Conservation (phyloP, 2,113 vertebrate species). For the Symphodus melops region DNA sequence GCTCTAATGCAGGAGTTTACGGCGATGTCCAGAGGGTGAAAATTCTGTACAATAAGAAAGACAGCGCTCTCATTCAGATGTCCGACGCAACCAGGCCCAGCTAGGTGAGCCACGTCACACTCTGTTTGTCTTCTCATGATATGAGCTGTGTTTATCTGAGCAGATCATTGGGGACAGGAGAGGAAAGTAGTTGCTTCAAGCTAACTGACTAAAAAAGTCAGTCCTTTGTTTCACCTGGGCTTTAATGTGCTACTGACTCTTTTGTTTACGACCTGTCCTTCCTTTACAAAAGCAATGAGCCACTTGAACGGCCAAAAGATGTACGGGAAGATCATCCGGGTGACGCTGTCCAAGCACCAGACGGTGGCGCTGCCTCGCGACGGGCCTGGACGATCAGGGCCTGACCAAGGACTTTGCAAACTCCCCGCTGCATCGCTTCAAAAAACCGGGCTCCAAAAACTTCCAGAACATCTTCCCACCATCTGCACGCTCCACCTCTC, state of each 20-base stretch:
- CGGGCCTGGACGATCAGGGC: conserved; percentile 96
- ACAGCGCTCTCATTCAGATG: conserved; percentile 99
- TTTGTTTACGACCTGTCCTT: background rate
- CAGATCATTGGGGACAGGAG: background rate
- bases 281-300: conserved; percentile 89
- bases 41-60: conserved; percentile 99
- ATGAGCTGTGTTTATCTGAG: background rate
- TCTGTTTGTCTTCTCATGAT: background rate
- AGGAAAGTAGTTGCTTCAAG: no score
- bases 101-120: conserved; percentile 86
- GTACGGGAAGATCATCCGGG: conserved; percentile 97
- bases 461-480: conserved; percentile 99
- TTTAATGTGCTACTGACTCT: no score
- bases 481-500: conserved; percentile 96
- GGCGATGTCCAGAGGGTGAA: conserved; percentile 99
- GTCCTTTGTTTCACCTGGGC: no score
- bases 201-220: no score
- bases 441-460: conserved; percentile 97
- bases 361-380: conserved; percentile 96
- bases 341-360: conserved; percentile 96
- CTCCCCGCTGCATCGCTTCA: conserved; percentile 97
- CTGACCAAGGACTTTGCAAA: conserved; percentile 97
- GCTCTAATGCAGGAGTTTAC: conserved; percentile 94
- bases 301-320: conserved; percentile 98
- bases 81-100: conserved; percentile 96